phyloP scores from a whole-genome alignment of 1,140 invertebrate species.

The Daktulosphaira vitifoliae region DNA sequence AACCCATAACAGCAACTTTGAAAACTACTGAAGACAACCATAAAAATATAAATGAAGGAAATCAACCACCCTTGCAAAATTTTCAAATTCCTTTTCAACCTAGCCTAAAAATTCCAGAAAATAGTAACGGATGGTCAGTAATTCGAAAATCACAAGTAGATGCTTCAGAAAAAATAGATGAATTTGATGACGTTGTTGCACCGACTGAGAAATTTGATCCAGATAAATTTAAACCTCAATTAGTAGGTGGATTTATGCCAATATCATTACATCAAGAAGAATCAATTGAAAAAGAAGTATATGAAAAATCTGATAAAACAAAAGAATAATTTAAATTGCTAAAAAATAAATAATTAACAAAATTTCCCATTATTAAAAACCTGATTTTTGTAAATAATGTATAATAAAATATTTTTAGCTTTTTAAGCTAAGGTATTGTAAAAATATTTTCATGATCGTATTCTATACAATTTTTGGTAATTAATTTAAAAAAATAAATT shows the following conservation, averaged over 20 bases:
- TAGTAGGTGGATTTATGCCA: constrained; percentile 60
- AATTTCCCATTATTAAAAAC: no score
- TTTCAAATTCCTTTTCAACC: constrained; percentile 63
- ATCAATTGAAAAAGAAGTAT: constrained; percentile 10
- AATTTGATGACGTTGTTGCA: constrained; percentile 8
- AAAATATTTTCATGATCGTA: no score
- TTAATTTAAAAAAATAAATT: no score
- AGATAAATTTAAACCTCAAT: constrained; percentile 58
- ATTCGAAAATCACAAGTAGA: constrained; percentile 39
- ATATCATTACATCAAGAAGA: constrained; percentile 42
- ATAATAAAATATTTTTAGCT: no score
- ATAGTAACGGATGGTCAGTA: constrained; percentile 58
- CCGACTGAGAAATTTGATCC: constrained; percentile 48
- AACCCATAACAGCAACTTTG: constrained; percentile 22
- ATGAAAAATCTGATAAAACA: constrained; percentile 10
- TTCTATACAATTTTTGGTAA: no score
- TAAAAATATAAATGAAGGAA: not conserved
- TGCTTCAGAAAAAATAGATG: constrained; percentile 41
- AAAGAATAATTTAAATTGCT: not conserved
- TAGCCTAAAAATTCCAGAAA: constrained; percentile 50
- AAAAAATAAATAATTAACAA: no score
- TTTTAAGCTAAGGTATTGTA: no score
- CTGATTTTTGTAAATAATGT: no score
- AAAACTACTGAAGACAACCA: constrained; percentile 15
- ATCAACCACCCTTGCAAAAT: constrained; percentile 40